These are phyloP conservation scores for Bungarus multicinctus DNA, from an alignment of 2,113 vertebrate species.

Conservation along the genomic window DNA sequence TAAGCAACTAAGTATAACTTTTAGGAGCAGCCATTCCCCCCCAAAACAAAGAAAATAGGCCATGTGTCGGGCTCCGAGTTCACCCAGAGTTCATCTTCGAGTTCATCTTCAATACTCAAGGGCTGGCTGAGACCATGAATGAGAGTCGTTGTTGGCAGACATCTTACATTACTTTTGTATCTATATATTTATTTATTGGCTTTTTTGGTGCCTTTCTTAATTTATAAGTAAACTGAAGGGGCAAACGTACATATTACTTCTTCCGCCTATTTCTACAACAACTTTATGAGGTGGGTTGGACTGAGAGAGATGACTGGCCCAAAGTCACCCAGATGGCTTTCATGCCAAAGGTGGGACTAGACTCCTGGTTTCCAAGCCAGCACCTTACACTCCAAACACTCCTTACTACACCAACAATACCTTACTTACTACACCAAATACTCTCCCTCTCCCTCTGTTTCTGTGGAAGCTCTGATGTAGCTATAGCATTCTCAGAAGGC, in stretches of 20 bases:
- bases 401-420: too few species aligned
- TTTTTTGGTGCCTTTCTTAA: background rate
- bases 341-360: too few species aligned
- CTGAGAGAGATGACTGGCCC: too few species aligned
- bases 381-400: too few species aligned
- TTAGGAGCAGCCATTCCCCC: background rate
- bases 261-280: background rate
- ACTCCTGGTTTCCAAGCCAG: too few species aligned
- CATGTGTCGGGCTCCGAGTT: too few species aligned
- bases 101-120: too few species aligned
- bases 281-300: background rate
- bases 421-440: too few species aligned
- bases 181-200: background rate
- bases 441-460: too few species aligned
- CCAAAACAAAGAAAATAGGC: background rate
- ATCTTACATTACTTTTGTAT: background rate
- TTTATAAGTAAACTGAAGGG: background rate
- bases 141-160: background rate
- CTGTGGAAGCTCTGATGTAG: background rate
- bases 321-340: too few species aligned
- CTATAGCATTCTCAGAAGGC: background rate
- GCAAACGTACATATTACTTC: background rate
- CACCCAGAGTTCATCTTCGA: too few species aligned
- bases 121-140: too few species aligned
- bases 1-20: background rate